Evolutionary conservation across 2,113 vertebrate genomes (phyloP), one percentile per base, ranked within the genome.

Genomic region (Illadopsis cleaveri): DNA sequence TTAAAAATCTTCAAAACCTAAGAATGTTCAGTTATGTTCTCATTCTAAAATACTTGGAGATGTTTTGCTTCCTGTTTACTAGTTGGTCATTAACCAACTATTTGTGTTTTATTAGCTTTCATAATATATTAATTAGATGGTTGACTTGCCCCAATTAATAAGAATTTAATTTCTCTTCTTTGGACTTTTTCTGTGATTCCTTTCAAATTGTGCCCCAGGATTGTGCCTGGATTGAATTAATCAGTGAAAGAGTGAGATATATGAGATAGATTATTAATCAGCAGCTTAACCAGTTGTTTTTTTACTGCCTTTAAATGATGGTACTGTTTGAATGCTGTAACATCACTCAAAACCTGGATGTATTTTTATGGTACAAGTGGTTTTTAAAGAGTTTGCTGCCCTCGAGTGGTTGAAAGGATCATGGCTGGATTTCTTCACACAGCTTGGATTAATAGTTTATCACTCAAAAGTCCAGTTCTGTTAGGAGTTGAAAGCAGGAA

Each of bases 331-430:
- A 56, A 25, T 76, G 21, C 57, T 69, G 12, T 38, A 82, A n/a
- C 12, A 53, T 12, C 18, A 33, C 23, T 61, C 8, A 19, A 77
- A 90, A 51, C 7, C 7, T 53, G 12, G 51, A 23, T 69, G 18
- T 15, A 6, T 48, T 51, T 66, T 80, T 44, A 25, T 30, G 28
- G 15, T 40, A 11, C 11, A n/a, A 48, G 11, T 48, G 17, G 0
- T 40, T 82, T 94, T 57, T 69, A 51, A 42, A 81, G 35, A 65
- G 38, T 93, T 96, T 96, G 79, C 94, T 96, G 96, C 96, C 95
- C 93, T 94, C 93, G 10, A 44, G 93, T 95, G 95, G 94, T 75
- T 86, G 31, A 91, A 85, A 77, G 48, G 15, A 35, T 76, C 30
- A 51, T 64, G 62, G 71, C 27, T 27, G 5, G 9, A 56, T 84